These are phyloP conservation scores for Acanthosepion lycidas DNA, from an alignment of 2,888 invertebrate genomes.

Conservation along the genomic window DNA sequence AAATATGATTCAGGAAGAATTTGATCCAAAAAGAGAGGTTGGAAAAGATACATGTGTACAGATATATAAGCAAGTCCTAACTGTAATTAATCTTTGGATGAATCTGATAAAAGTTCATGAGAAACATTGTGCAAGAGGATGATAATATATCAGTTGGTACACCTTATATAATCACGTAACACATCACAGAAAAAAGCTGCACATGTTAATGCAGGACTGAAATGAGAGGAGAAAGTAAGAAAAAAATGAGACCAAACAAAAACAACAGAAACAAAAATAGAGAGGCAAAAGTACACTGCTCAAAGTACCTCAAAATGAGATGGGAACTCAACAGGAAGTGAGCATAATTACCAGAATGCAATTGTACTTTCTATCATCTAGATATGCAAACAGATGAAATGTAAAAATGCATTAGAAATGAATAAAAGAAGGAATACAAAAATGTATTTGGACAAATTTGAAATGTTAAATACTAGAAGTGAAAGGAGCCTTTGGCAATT, in stretches of 20 bases:
- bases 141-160: constrained; percentile 14
- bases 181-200: not conserved
- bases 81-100: constrained; percentile 33
- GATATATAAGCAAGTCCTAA: constrained; percentile 10
- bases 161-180: constrained; percentile 9
- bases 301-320: not conserved
- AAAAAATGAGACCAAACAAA: not conserved
- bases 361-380: not conserved
- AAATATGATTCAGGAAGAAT: constrained; percentile 11
- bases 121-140: constrained; percentile 33
- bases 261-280: not conserved
- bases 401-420: not conserved
- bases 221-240: not conserved
- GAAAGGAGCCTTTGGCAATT: constrained; percentile 22
- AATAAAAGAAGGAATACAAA: not conserved
- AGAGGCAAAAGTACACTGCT: not conserved
- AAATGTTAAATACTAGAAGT: constrained; percentile 33
- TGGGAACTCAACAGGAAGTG: not conserved
- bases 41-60: constrained; percentile 33
- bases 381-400: constrained; percentile 16
- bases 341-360: constrained; percentile 33
- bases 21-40: not conserved
- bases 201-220: not conserved
- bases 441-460: constrained; percentile 8
- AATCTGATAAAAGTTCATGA: not conserved